phyloP scores from a whole-genome alignment of 2,888 invertebrate species.

The Apotomis turbidana region DNA sequence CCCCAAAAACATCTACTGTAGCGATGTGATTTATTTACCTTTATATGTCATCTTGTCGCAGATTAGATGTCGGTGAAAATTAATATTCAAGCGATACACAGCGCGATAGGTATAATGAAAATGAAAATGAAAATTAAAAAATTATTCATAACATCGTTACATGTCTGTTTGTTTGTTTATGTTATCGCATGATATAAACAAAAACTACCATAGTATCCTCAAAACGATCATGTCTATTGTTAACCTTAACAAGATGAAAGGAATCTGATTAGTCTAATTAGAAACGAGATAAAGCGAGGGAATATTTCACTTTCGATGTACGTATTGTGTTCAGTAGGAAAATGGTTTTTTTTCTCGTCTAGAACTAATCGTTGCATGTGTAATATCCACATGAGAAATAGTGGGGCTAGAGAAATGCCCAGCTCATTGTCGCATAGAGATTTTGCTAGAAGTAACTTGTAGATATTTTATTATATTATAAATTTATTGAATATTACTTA shows the following conservation, averaged over 20 bases:
- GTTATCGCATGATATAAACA: not conserved
- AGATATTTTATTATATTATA: conserved; percentile 5
- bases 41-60: no score
- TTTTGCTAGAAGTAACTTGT: conserved; percentile 43
- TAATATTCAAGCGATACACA: no score
- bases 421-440: conserved; percentile 41
- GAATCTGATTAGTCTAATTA: conserved; percentile 40
- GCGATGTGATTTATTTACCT: no score
- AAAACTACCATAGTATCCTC: not conserved
- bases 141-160: no score
- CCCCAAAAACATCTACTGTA: no score
- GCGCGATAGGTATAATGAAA: not conserved
- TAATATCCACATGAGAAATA: conserved; percentile 45
- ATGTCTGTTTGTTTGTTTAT: no score
- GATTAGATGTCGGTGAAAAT: no score
- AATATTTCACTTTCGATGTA: conserved; percentile 55
- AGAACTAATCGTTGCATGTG: conserved; percentile 49
- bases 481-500: no score
- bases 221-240: conserved; percentile 2
- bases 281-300: conserved; percentile 50
- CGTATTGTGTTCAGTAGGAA: conserved; percentile 56
- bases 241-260: conserved; percentile 27
- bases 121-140: no score
- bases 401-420: conserved; percentile 53
- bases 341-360: conserved; percentile 47